Percentiles rank a stretch among this genome's conserved stretches.
These are phyloP conservation scores for Macrosoma leucophasiata DNA, from an alignment of 2,888 invertebrate species.

Conservation along the genomic window DNA sequence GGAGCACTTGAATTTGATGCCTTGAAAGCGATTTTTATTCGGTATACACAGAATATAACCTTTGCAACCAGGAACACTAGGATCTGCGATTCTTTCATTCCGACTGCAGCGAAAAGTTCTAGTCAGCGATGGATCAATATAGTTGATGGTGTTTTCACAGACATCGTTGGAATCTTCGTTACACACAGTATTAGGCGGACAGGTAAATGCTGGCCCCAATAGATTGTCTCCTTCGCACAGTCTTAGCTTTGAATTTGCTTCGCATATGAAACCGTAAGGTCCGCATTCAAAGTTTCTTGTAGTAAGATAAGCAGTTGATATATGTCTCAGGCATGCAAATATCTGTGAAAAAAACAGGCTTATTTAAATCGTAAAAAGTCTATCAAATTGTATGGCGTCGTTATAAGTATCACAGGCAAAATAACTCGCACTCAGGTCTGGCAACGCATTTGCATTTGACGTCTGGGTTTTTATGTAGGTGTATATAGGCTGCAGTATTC, in stretches of 20 bases:
- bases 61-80: slow-evolving; percentile 59
- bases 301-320: slow-evolving; percentile 29
- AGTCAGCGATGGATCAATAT: slow-evolving; percentile 49
- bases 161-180: slow-evolving; percentile 63
- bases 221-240: slow-evolving; percentile 52
- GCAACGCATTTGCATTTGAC: no score
- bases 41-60: slow-evolving; percentile 66
- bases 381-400: no score
- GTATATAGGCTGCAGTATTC: no score
- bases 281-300: slow-evolving; percentile 47
- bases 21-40: slow-evolving; percentile 60
- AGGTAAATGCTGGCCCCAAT: slow-evolving; percentile 53
- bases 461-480: no score
- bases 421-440: no score
- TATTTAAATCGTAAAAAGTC: no score
- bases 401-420: no score
- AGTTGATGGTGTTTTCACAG: slow-evolving; percentile 52
- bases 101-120: slow-evolving; percentile 48
- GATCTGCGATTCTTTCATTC: slow-evolving; percentile 60
- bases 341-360: no score
- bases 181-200: slow-evolving; percentile 56
- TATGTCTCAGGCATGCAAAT: no score
- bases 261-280: slow-evolving; percentile 58
- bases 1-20: slow-evolving; percentile 62
- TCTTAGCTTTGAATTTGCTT: slow-evolving; percentile 44